Evolutionary conservation across 2,797 vertebrate genomes (phyloP), one percentile per base, ranked within the genome.

Genomic region (Xiphophorus birchmanni): DNA sequence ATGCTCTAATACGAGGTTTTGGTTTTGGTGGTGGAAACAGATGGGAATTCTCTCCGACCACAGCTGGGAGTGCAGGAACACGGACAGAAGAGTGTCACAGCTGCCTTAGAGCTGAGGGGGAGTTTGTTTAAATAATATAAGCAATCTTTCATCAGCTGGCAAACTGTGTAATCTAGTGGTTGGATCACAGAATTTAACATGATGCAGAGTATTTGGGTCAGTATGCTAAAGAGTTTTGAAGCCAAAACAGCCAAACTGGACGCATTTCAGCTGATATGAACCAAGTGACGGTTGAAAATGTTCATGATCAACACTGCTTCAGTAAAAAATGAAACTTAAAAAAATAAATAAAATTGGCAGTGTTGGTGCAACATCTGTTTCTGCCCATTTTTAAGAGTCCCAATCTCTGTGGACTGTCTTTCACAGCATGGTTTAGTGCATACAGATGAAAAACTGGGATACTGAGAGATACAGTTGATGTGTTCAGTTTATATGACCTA

Each of bases 31-130:
- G 87, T 85, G 71, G 75, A 85, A 88, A 81, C 82, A 87, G 86
- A 91, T 86, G 86, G 88, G 84, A 85, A 86, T 87, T 76, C 76
- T 84, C 77, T 86, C 80, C 79, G 79, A 73, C 76, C 79, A 82
- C 88, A 93, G 90, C 91, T 91, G 91, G 86, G 88, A 85, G 84
- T 80, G 83, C 81, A 87, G 86, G 77, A 90, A 91, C 82, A 86
- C n/a, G 77, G 82, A 65, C 80, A 78, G 77, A 88, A 92, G 84
- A 88, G 84, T 91, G 91, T 90, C 88, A 90, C 85, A 91, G 90
- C 87, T 90, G 89, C 74, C 67, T 52, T 32, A 71, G 74, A 84
- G 77, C 72, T 88, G 90, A 90, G 77, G 23, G 69, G 75, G 83
- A 77, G 81, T 78, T 83, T 83, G 86, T 86, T 91, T 82, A 81